phyloP scores from a whole-genome alignment of 2,797 vertebrate genomes.

The Macroramphosus scolopax region DNA sequence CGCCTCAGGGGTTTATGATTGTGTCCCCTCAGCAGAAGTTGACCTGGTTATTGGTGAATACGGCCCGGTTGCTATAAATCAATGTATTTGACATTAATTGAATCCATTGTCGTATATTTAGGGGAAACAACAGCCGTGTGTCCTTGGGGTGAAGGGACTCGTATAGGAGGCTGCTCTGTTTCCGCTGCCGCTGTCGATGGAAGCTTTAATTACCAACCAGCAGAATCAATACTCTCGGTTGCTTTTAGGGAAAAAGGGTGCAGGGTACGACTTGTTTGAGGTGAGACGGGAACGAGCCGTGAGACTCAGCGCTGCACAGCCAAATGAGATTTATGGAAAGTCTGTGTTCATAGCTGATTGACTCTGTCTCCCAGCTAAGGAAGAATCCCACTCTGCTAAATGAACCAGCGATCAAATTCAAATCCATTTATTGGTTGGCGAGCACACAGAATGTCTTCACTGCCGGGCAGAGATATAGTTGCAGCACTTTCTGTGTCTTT shows the following conservation, averaged over 20 bases:
- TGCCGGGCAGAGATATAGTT: constrained; percentile 32
- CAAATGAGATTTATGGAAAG: constrained; percentile 60
- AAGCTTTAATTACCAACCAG: constrained; percentile 62
- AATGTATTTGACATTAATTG: constrained; percentile 7
- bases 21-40: constrained; percentile 17
- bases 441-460: constrained; percentile 32
- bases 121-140: constrained; percentile 17
- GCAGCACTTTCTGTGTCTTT: not conserved
- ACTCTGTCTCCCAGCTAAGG: constrained; percentile 59
- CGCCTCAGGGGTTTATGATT: too few species aligned
- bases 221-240: constrained; percentile 56
- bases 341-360: constrained; percentile 63
- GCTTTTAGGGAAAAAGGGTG: constrained; percentile 17
- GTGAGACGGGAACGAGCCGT: constrained; percentile 42
- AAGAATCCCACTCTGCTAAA: constrained; percentile 57
- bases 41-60: constrained; percentile 19
- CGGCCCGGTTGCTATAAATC: constrained; percentile 23
- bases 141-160: too few species aligned
- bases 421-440: constrained; percentile 53
- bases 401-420: constrained; percentile 60
- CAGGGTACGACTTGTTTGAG: constrained; percentile 33
- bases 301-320: constrained; percentile 29
- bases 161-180: constrained; percentile 38
- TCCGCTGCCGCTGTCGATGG: constrained; percentile 55
- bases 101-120: constrained; percentile 25